Conservation (phyloP, 2,113 vertebrate genomes). For the Neodon shergylaensis region DNA sequence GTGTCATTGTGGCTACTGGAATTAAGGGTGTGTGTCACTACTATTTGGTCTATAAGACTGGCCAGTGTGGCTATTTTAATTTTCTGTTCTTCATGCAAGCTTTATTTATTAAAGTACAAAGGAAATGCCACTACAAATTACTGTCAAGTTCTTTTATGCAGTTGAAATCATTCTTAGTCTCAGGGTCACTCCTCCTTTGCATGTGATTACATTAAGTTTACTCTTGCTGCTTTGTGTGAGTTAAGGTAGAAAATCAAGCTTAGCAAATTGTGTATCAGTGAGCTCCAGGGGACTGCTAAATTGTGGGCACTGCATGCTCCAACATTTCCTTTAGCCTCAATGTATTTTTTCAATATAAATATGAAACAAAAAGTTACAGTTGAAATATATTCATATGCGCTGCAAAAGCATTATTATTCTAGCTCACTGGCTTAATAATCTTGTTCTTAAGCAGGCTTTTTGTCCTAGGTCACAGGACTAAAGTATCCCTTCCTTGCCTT, state of each 20-base stretch:
- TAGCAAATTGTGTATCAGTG: not conserved
- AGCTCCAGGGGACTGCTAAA: not conserved
- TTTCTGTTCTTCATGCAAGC: too few species aligned
- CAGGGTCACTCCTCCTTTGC: not conserved
- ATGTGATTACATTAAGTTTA: not conserved
- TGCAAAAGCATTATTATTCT: not conserved
- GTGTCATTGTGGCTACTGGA: too few species aligned
- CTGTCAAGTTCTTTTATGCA: not conserved
- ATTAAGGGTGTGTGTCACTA: too few species aligned
- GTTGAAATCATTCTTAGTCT: not conserved
- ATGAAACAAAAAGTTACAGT: constrained; percentile 15
- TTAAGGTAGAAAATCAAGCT: not conserved
- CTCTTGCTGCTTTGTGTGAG: not conserved
- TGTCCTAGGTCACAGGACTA: constrained; percentile 6
- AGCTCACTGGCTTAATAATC: not conserved
- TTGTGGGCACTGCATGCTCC: not conserved
- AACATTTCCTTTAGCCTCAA: not conserved
- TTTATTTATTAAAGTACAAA: too few species aligned
- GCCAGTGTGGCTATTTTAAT: too few species aligned
- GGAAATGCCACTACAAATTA: not conserved
- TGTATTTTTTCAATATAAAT: not conserved
- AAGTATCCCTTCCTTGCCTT: constrained; percentile 15
- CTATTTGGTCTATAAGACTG: too few species aligned
- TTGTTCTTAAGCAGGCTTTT: not conserved
- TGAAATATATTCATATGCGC: not conserved